Evolutionary conservation across 2,797 vertebrate genomes (phyloP).

Genomic region (Chloroceryle inda): DNA sequence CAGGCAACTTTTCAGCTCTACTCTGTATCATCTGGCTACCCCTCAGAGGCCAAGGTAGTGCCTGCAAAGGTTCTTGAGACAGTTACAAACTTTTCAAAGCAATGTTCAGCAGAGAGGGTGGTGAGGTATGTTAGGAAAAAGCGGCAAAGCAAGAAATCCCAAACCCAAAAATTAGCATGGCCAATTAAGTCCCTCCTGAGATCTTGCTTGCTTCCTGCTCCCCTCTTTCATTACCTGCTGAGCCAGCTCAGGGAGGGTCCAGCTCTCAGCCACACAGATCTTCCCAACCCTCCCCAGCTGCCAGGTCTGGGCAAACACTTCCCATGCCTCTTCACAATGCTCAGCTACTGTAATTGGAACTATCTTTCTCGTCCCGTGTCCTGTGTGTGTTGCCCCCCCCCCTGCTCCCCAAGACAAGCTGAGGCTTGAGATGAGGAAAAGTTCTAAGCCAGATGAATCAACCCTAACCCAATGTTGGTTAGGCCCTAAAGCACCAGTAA

Average conservation of each 20-base stretch:
- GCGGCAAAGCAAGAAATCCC: conserved; percentile 59
- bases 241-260: conserved; percentile 35
- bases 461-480: neutral
- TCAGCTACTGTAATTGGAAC: neutral
- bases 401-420: neutral
- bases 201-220: conserved; percentile 45
- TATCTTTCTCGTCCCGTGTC: neutral
- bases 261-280: neutral
- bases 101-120: rapidly evolving
- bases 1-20: neutral
- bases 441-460: neutral
- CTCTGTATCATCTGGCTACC: neutral
- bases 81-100: conserved; percentile 30
- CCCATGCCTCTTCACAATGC: neutral
- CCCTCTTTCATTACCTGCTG: conserved; percentile 19
- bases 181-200: neutral
- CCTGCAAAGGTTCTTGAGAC: neutral
- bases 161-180: conserved; percentile 42
- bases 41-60: neutral
- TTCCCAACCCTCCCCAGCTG: neutral
- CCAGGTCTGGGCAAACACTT: neutral
- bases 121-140: neutral
- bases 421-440: neutral
- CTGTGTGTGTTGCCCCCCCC: neutral
- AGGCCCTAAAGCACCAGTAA: neutral